A percentile compares a stretch with the other conserved stretches of the same genome.
phyloP scores from a whole-genome alignment of 1,140 invertebrate genomes.

The Pollicipes pollicipes region DNA sequence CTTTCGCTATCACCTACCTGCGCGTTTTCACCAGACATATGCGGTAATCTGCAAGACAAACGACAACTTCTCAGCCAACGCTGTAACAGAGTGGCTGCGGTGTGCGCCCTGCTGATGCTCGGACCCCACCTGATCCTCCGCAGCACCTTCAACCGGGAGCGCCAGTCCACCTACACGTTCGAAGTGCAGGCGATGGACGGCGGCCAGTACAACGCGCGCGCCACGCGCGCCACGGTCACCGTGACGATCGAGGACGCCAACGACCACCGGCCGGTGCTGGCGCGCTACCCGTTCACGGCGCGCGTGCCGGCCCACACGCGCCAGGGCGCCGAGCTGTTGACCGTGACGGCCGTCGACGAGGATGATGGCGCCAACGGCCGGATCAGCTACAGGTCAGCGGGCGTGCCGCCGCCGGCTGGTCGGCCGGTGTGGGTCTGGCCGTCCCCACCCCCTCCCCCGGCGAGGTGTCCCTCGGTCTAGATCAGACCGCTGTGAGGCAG shows the following conservation, averaged over 20 bases:
- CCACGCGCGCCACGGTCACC: slow-evolving; percentile 56
- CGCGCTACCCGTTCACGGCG: slow-evolving; percentile 58
- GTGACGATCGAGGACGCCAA: slow-evolving; percentile 76
- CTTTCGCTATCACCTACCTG: too few species aligned
- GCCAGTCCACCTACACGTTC: slow-evolving; percentile 55
- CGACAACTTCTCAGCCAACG: too few species aligned
- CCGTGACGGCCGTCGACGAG: slow-evolving; percentile 54
- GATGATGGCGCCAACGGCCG: slow-evolving; percentile 67
- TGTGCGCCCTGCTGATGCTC: too few species aligned
- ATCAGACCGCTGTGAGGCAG: too few species aligned
- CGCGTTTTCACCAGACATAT: too few species aligned
- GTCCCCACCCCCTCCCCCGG: too few species aligned
- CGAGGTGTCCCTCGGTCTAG: too few species aligned
- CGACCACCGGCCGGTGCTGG: slow-evolving; percentile 76
- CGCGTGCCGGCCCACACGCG: slow-evolving; percentile 53
- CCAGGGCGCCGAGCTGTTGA: slow-evolving; percentile 57
- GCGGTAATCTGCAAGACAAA: too few species aligned
- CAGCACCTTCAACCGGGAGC: slow-evolving; percentile 68
- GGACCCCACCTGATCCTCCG: background rate
- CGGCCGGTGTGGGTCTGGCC: too few species aligned
- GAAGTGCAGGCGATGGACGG: slow-evolving; percentile 71
- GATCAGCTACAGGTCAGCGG: slow-evolving; percentile 39
- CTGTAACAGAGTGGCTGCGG: too few species aligned
- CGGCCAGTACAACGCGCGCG: slow-evolving; percentile 62
- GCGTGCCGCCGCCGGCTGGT: too few species aligned